A percentile compares a stretch with the other conserved stretches of the same genome.
Evolutionary conservation across 2,888 invertebrate species (phyloP).

Genomic region (Boloria selene): DNA sequence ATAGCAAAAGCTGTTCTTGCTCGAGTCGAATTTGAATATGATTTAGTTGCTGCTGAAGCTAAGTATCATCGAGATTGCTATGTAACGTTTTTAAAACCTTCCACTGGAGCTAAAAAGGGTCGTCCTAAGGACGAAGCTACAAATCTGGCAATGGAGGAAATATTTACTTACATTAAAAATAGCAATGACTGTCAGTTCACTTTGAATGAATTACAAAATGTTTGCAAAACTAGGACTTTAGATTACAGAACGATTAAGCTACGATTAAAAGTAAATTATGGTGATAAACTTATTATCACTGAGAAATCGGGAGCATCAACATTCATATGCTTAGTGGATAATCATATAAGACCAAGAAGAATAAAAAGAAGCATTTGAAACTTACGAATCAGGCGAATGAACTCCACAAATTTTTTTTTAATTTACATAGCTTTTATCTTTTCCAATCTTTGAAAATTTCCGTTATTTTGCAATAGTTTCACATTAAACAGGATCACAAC

Average conservation of each 20-base stretch:
- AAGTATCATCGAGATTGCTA: constrained; percentile 52
- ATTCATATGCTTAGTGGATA: not conserved
- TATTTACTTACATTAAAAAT: constrained; percentile 43
- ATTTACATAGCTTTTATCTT: too few relatives aligned
- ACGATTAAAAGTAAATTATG: constrained; percentile 49
- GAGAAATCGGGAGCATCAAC: constrained; percentile 30
- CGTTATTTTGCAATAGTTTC: too few relatives aligned
- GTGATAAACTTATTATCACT: constrained; percentile 50
- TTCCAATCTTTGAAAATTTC: too few relatives aligned
- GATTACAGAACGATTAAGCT: constrained; percentile 44
- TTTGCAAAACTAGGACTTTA: constrained; percentile 36
- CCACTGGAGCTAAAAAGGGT: constrained; percentile 50
- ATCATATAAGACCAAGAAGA: not conserved
- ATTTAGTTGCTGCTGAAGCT: constrained; percentile 47
- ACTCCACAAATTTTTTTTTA: too few relatives aligned
- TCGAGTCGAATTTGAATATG: constrained; percentile 40
- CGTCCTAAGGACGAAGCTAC: constrained; percentile 49
- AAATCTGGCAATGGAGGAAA: constrained; percentile 52
- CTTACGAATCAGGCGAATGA: too few relatives aligned
- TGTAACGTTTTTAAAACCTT: constrained; percentile 47
- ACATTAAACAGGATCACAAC: too few relatives aligned
- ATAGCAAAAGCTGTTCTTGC: constrained; percentile 47
- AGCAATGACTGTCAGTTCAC: constrained; percentile 38
- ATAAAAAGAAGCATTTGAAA: too few relatives aligned
- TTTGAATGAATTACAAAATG: constrained; percentile 38